These are phyloP conservation scores for Dorcus hopei DNA, from an alignment of 2,888 invertebrate species.

Conservation along the genomic window DNA sequence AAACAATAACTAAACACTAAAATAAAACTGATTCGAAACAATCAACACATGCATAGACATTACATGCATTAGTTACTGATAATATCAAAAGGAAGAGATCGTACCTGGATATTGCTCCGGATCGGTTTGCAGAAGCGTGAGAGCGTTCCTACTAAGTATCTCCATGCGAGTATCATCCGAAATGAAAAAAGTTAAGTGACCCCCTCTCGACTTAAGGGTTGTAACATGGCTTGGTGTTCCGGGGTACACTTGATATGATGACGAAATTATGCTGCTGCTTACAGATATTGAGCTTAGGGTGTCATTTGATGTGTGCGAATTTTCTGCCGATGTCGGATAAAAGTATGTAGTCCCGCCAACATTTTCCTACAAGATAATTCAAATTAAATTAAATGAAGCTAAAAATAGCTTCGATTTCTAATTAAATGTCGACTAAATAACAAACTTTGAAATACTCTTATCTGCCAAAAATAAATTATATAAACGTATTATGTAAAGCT, in stretches of 20 bases:
- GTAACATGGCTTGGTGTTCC: conserved; percentile 61
- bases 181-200: conserved; percentile 71
- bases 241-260: conserved; percentile 62
- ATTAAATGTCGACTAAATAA: no score
- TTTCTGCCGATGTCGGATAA: conserved; percentile 64
- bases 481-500: no score
- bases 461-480: no score
- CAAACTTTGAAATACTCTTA: no score
- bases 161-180: conserved; percentile 81
- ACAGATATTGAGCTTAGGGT: conserved; percentile 46
- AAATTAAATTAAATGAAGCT: conserved; percentile 6
- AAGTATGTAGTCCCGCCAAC: conserved; percentile 95
- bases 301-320: conserved; percentile 46
- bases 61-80: neutral
- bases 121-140: conserved; percentile 74
- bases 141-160: conserved; percentile 70
- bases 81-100: neutral
- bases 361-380: conserved; percentile 64
- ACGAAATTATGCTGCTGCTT: conserved; percentile 41
- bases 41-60: neutral
- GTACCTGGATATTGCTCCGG: conserved; percentile 57
- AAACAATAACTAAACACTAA: neutral
- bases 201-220: conserved; percentile 52
- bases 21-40: neutral
- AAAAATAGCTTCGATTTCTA: neutral